Evolutionary conservation across 2,113 vertebrate species (phyloP).

Genomic region (Uropsilus gracilis): DNA sequence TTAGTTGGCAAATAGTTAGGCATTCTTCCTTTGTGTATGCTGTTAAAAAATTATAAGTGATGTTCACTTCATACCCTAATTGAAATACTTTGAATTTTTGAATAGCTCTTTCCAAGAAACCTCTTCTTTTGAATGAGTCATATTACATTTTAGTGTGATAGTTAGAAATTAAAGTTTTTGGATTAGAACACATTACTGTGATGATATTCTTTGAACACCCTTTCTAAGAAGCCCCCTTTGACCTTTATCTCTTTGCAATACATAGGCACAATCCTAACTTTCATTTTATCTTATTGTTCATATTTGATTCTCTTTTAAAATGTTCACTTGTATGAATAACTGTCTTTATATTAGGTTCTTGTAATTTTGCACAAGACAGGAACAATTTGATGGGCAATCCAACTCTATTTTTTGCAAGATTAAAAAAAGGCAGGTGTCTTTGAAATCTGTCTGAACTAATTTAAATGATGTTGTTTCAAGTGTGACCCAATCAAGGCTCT

Average conservation of each 20-base stretch:
- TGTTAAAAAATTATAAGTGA: constrained; percentile 37
- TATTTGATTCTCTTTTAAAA: constrained; percentile 63
- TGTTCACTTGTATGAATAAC: constrained; percentile 51
- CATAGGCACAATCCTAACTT: background rate
- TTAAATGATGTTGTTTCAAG: constrained; percentile 65
- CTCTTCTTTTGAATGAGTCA: constrained; percentile 4
- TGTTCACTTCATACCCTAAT: background rate
- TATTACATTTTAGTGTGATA: background rate
- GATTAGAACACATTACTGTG: background rate
- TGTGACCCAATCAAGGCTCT: constrained; percentile 48
- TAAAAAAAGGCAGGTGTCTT: constrained; percentile 57
- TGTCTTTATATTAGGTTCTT: constrained; percentile 50
- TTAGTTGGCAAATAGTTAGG: background rate
- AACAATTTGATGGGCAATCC: constrained; percentile 51
- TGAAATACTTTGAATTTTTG: background rate
- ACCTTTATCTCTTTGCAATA: constrained; percentile 57
- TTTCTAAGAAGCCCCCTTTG: background rate
- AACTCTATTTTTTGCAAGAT: constrained; percentile 68
- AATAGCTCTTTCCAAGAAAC: constrained; percentile 11
- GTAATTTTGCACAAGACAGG: constrained; percentile 39
- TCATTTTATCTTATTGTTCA: background rate
- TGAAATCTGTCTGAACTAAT: constrained; percentile 69
- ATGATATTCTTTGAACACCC: background rate
- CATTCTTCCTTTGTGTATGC: background rate
- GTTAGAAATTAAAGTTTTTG: constrained; percentile 58